These are phyloP conservation scores for Pseudomugil tenellus DNA, from an alignment of 2,797 vertebrate species.

Conservation along the genomic window DNA sequence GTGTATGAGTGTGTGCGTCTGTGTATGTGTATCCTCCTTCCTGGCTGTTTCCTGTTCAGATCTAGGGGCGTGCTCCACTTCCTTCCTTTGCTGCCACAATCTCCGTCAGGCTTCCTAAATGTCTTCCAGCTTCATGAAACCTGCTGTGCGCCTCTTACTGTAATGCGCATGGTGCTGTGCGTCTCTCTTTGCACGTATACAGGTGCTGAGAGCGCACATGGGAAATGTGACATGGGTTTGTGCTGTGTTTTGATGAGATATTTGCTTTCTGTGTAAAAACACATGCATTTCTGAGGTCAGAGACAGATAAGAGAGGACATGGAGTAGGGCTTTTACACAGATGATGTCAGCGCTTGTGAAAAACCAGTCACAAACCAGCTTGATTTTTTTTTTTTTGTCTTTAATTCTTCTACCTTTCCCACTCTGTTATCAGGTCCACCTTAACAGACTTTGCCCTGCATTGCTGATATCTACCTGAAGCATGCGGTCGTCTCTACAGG, in stretches of 20 bases:
- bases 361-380: slow-evolving; percentile 43
- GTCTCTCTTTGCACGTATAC: slow-evolving; percentile 2
- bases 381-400: slow-evolving; percentile 29
- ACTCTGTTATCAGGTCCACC: slow-evolving; percentile 27
- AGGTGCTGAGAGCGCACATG: slow-evolving; percentile 27
- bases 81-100: slow-evolving; percentile 74
- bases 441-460: slow-evolving; percentile 32
- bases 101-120: slow-evolving; percentile 71
- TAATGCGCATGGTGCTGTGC: slow-evolving; percentile 7
- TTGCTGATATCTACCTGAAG: slow-evolving; percentile 33
- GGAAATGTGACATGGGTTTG: slow-evolving; percentile 22
- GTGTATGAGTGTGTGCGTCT: slow-evolving; percentile 27
- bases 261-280: slow-evolving; percentile 23
- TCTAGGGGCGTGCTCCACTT: slow-evolving; percentile 75
- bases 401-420: slow-evolving; percentile 2
- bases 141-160: slow-evolving; percentile 17
- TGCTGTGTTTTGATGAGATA: slow-evolving; percentile 39
- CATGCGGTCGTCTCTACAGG: slow-evolving; percentile 3
- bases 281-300: slow-evolving; percentile 60
- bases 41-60: slow-evolving; percentile 76
- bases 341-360: slow-evolving; percentile 72
- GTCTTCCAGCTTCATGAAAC: slow-evolving; percentile 58
- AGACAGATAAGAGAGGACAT: slow-evolving; percentile 59
- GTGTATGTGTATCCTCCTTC: slow-evolving; percentile 64
- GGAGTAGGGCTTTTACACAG: slow-evolving; percentile 65